A percentile compares a stretch with the other conserved stretches of the same genome.
phyloP scores from a whole-genome alignment of 2,797 vertebrate genomes.

The Thripadectes ignobilis region DNA sequence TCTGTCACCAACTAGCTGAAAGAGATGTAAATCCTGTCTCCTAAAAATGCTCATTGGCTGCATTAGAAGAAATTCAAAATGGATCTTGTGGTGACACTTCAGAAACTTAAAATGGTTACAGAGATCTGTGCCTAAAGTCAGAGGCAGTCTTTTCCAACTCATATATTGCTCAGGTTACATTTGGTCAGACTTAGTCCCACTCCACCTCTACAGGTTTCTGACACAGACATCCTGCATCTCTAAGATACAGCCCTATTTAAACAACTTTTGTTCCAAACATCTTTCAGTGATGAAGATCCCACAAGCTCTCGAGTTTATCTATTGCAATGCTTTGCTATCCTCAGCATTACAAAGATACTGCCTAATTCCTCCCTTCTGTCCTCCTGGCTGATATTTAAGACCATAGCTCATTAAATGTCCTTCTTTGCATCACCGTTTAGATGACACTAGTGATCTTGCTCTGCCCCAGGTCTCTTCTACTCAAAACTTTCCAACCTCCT shows the following conservation, averaged over 20 bases:
- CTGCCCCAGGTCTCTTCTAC: background rate
- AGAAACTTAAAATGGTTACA: background rate
- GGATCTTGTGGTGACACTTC: background rate
- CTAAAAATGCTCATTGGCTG: background rate
- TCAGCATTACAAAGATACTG: background rate
- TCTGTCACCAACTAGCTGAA: background rate
- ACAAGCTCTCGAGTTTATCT: background rate
- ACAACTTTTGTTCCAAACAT: background rate
- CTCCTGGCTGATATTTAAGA: background rate
- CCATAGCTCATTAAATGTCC: background rate
- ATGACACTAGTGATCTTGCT: background rate
- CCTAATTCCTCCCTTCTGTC: background rate
- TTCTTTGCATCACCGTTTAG: background rate
- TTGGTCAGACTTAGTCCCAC: accelerated
- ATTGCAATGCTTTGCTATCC: background rate
- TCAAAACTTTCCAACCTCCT: background rate
- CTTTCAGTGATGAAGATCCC: background rate
- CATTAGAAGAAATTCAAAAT: background rate
- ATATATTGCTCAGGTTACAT: background rate
- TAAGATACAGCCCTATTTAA: background rate
- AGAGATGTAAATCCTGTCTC: background rate
- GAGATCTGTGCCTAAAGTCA: background rate
- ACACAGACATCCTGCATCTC: background rate
- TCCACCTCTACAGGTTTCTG: background rate
- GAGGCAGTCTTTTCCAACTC: background rate